Percentiles rank a stretch among this genome's conserved stretches.
Evolutionary conservation across 2,888 invertebrate species (phyloP).

Genomic region (Apoderus coryli): DNA sequence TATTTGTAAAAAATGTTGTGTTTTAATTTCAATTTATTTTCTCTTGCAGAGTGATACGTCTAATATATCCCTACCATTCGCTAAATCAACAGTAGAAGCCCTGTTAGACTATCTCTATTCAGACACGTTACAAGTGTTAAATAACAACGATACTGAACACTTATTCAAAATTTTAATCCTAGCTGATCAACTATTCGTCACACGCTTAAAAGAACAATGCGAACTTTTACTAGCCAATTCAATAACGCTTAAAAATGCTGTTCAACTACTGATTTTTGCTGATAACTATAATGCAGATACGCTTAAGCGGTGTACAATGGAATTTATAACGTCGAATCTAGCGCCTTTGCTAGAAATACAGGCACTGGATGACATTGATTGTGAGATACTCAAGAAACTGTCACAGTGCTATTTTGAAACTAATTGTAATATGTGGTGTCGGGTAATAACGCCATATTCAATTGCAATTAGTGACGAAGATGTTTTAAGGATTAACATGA

Average conservation of each 20-base stretch:
- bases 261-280: constrained; percentile 62
- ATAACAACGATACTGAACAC: constrained; percentile 50
- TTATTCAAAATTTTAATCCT: constrained; percentile 58
- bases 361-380: constrained; percentile 47
- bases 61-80: constrained; percentile 39
- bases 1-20: no score
- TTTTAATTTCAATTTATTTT: no score
- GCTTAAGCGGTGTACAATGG: constrained; percentile 56
- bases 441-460: constrained; percentile 54
- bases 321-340: constrained; percentile 65
- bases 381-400: constrained; percentile 46
- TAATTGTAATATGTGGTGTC: constrained; percentile 43
- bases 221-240: constrained; percentile 46
- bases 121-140: constrained; percentile 44
- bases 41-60: constrained; percentile 19
- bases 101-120: constrained; percentile 66
- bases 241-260: constrained; percentile 59
- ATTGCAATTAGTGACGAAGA: constrained; percentile 45
- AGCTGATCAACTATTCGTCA: constrained; percentile 67
- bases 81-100: constrained; percentile 44
- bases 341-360: constrained; percentile 54
- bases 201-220: constrained; percentile 55
- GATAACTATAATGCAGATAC: constrained; percentile 60
- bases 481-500: constrained; percentile 33
- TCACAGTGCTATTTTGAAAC: constrained; percentile 50